phyloP scores from a whole-genome alignment of 2,888 invertebrate species.

The Drosophila incognita region DNA sequence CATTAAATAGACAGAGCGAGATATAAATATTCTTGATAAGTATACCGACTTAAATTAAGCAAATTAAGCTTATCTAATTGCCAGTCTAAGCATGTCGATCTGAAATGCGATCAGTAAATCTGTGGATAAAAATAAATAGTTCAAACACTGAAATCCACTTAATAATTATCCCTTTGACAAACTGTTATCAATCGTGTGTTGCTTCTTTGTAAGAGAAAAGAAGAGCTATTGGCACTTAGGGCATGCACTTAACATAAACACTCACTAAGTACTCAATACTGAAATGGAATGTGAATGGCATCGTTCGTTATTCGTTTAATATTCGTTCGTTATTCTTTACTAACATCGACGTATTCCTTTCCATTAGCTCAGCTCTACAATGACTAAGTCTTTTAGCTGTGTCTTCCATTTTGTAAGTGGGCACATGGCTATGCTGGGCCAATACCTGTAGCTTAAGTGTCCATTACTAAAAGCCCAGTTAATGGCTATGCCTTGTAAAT shows the following conservation, averaged over 20 bases:
- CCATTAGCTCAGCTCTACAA: conserved; percentile 9
- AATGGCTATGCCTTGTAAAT: conserved; percentile 57
- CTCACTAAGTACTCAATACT: background rate
- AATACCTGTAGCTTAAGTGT: conserved; percentile 42
- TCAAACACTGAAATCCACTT: background rate
- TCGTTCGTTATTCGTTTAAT: background rate
- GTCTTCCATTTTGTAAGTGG: conserved; percentile 7
- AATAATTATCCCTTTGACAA: background rate
- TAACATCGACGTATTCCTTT: background rate
- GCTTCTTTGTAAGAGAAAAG: background rate
- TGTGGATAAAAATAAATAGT: background rate
- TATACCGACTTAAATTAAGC: background rate
- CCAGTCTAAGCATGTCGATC: background rate
- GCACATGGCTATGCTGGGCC: conserved; percentile 3
- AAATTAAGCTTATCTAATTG: background rate
- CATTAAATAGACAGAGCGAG: background rate
- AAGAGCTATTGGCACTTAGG: background rate
- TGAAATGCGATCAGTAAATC: background rate
- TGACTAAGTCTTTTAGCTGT: background rate
- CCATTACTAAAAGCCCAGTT: conserved; percentile 60
- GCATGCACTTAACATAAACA: background rate
- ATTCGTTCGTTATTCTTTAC: background rate
- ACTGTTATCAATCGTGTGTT: background rate
- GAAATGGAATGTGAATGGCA: background rate
- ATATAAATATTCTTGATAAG: background rate